These are phyloP conservation scores for Pachyseris speciosa DNA, from an alignment of 64 coral and sea anemone genomes.

Conservation along the genomic window DNA sequence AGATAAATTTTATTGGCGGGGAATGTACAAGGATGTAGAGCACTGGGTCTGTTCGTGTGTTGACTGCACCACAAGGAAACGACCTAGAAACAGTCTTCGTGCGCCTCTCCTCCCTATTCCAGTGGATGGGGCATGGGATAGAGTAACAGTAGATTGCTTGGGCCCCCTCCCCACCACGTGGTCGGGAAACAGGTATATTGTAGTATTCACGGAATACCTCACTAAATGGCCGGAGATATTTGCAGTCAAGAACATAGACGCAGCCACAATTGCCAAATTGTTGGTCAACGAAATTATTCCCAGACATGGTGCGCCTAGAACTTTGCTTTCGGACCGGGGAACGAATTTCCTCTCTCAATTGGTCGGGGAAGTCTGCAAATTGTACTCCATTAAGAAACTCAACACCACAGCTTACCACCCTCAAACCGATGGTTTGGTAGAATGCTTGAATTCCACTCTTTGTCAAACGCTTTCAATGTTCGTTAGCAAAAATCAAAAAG, in stretches of 20 bases:
- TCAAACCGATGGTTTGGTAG: slow-evolving; percentile 1
- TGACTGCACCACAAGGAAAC: neutral
- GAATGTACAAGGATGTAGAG: too few species aligned
- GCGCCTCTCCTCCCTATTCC: slow-evolving; percentile 38
- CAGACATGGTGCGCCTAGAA: neutral
- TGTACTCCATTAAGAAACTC: neutral
- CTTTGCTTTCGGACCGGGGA: too few species aligned
- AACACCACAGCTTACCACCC: too few species aligned
- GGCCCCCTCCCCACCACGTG: too few species aligned
- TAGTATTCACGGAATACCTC: slow-evolving; percentile 44
- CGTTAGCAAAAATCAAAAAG: slow-evolving; percentile 24
- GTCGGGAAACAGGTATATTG: slow-evolving; percentile 55
- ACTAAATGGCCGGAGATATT: slow-evolving; percentile 43
- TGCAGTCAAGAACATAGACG: neutral
- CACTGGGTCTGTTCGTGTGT: too few species aligned
- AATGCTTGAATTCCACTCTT: neutral
- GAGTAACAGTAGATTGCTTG: too few species aligned
- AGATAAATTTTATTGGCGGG: slow-evolving; percentile 25
- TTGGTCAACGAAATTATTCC: slow-evolving; percentile 24
- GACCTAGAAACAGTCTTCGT: neutral
- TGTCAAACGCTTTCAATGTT: slow-evolving; percentile 2
- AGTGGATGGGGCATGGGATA: too few species aligned
- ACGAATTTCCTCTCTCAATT: slow-evolving; percentile 32
- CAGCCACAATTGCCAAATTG: slow-evolving; percentile 5
- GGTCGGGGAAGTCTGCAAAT: neutral